Conservation (phyloP, 2,113 vertebrate species). For the Oncorhynchus mykiss region DNA sequence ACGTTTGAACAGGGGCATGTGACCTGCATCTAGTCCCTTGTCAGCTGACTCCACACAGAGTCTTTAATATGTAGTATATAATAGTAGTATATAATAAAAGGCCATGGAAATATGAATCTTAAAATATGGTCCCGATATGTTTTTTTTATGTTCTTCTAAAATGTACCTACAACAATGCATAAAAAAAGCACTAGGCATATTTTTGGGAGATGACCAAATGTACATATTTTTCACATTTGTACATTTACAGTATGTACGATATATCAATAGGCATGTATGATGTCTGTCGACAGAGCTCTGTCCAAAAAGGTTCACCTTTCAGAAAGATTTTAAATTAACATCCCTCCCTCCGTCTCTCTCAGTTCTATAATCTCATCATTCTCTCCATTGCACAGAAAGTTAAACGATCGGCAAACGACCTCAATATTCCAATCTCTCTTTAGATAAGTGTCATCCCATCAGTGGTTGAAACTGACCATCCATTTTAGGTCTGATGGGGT, state of each 20-base stretch:
- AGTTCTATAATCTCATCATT: slow-evolving; percentile 25
- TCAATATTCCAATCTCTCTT: slow-evolving; percentile 29
- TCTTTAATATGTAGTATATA: slow-evolving; percentile 70
- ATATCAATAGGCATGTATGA: slow-evolving; percentile 66
- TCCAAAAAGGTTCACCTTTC: slow-evolving; percentile 45
- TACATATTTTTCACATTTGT: slow-evolving; percentile 80
- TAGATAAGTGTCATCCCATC: slow-evolving; percentile 25
- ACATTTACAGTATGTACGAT: slow-evolving; percentile 79
- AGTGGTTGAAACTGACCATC: slow-evolving; percentile 32
- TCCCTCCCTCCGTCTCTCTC: slow-evolving; percentile 30
- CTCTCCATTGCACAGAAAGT: slow-evolving; percentile 40
- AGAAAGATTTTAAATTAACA: slow-evolving; percentile 30
- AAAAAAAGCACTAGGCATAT: slow-evolving; percentile 53
- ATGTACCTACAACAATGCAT: slow-evolving; percentile 81
- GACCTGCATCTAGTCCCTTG: slow-evolving; percentile 29
- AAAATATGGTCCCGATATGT: slow-evolving; percentile 51
- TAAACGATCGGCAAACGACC: slow-evolving; percentile 46
- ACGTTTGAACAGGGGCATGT: too few species aligned
- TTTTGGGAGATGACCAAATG: slow-evolving; percentile 80
- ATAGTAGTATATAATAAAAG: slow-evolving; percentile 51
- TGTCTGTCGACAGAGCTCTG: slow-evolving; percentile 76
- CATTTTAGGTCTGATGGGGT: slow-evolving; percentile 29
- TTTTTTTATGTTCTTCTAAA: slow-evolving; percentile 41
- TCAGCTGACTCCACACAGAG: slow-evolving; percentile 49
- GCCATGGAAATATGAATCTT: slow-evolving; percentile 54